Evolutionary conservation across 2,113 vertebrate genomes (phyloP).

Genomic region (Neogale vison): DNA sequence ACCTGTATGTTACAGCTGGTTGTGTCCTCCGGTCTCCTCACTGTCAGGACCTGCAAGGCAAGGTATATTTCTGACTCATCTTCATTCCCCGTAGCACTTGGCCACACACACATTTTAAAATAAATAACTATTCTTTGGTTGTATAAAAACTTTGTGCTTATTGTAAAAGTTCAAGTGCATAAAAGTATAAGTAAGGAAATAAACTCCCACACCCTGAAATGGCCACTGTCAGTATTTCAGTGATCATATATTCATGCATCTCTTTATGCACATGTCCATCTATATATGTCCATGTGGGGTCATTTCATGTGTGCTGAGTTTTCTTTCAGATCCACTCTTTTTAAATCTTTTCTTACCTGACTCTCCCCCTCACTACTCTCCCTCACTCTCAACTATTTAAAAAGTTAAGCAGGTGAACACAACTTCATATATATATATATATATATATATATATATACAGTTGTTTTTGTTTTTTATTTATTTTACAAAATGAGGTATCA

Average conservation of each 20-base stretch:
- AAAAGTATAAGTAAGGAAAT: neutral
- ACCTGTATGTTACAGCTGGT: neutral
- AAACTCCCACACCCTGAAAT: neutral
- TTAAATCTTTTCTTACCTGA: neutral
- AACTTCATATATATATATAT: neutral
- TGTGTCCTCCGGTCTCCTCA: neutral
- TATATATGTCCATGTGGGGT: neutral
- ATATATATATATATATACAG: neutral
- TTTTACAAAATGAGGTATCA: neutral
- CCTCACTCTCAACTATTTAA: neutral
- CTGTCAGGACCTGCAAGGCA: neutral
- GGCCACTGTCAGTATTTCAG: neutral
- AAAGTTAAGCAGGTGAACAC: neutral
- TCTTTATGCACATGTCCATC: neutral
- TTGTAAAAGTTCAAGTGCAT: neutral
- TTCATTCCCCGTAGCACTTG: neutral
- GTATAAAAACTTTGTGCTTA: neutral
- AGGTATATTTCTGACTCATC: neutral
- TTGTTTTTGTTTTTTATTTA: neutral
- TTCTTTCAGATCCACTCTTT: neutral
- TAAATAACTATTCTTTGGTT: neutral
- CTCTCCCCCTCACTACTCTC: neutral
- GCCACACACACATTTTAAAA: neutral
- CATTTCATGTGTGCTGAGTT: neutral
- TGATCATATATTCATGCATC: neutral